A percentile compares a stretch with the other conserved stretches of the same genome.
These are phyloP conservation scores for Eretmochelys imbricata DNA, from an alignment of 2,113 vertebrate species.

Conservation along the genomic window DNA sequence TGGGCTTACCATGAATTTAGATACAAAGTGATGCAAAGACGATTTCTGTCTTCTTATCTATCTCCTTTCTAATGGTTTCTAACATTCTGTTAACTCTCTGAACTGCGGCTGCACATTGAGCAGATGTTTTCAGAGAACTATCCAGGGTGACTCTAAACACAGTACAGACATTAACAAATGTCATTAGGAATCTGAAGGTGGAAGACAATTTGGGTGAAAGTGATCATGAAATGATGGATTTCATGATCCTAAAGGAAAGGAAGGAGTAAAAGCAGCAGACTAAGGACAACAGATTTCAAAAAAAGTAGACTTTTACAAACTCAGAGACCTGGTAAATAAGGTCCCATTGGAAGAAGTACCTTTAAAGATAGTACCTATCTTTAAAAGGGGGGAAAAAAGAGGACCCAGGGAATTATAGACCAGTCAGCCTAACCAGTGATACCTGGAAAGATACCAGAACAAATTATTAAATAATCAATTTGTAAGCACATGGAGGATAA, in stretches of 20 bases:
- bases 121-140: neutral
- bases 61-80: neutral
- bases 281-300: neutral
- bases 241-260: neutral
- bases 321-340: neutral
- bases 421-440: neutral
- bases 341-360: neutral
- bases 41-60: neutral
- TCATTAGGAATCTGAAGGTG: neutral
- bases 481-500: neutral
- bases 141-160: neutral
- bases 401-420: neutral
- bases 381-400: neutral
- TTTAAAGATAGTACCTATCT: neutral
- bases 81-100: neutral
- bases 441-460: neutral
- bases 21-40: too few relatives aligned
- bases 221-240: neutral
- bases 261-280: neutral
- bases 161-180: neutral
- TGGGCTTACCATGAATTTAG: neutral
- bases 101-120: neutral
- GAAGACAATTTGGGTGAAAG: neutral
- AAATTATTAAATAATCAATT: neutral
- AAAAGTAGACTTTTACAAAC: neutral